Base-by-base conservation (phyloP, 2,888 invertebrate genomes). In the Nomada ferruginata region DNA sequence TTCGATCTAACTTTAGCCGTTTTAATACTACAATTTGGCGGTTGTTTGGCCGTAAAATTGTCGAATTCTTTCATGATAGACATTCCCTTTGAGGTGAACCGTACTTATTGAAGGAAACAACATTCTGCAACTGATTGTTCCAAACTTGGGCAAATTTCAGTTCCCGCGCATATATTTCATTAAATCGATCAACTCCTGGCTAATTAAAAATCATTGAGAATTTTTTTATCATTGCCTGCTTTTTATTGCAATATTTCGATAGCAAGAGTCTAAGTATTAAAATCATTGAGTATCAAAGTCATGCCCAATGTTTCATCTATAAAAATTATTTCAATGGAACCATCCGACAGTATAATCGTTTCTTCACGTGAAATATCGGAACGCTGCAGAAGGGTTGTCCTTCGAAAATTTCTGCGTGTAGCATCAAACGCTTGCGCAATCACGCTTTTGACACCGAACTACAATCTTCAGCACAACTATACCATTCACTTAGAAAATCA, bases 401-500 rank as follows among this genome's bases (percentile, higher is more conserved):
- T 26, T 42, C 13, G n/a, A 66, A 64, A 50, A 63, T 55, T 61
- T 74, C 42, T 29, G 2, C 5, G n/a, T 18, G 15, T 76, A 44
- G 42, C 59, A 53, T 20, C 11, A 1, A 52, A 74, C 71, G 65
- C 75, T 60, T 79, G 79, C 84, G 77, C 81, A 29, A 36, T 36
- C 36, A 5, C 5, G 26, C 44, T 73, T 64, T 76, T 53, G 70
- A 72, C 50, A 75, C 23, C 60, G 20, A 36, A 20, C 26, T 26
- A 52, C 3, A 13, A 76, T 65, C 53, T n/a, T 72, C 29, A 36
- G 18, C 61, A 29, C 20, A 13, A 47, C 60, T 72, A 15, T 55
- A 66, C 79, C 64, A 20, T 11, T n/a, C 44, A 63, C 18, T 70
- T 60, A 44, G 77, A 82, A 87, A 87, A 87, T 87, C 87, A 87